Conservation (phyloP, 2,113 vertebrate genomes). For the Labrus mixtus region DNA sequence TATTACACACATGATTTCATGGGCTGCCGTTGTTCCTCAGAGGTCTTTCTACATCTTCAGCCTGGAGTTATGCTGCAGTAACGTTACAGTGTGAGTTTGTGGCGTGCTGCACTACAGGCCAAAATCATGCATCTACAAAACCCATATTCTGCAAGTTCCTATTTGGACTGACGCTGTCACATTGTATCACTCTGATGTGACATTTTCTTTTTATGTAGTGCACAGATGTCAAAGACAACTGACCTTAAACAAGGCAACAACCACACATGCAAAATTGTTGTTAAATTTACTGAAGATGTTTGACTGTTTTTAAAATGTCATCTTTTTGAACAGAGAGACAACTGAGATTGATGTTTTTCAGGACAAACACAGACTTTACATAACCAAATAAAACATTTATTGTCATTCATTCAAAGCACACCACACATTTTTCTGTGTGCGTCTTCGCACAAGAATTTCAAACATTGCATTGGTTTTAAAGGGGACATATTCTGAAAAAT, state of each 20-base stretch:
- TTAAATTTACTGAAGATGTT: background rate
- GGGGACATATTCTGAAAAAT: too few relatives aligned
- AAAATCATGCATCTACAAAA: conserved; percentile 6
- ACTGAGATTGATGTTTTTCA: background rate
- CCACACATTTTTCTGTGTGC: background rate
- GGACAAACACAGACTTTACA: background rate
- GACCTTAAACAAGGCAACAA: conserved; percentile 22
- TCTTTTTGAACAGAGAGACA: background rate
- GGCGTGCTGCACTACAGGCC: background rate
- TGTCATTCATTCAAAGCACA: background rate
- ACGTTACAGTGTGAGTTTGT: background rate
- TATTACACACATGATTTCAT: conserved; percentile 33
- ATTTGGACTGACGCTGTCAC: conserved; percentile 20
- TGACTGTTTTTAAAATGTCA: background rate
- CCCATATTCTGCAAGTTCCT: background rate
- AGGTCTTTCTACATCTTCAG: background rate
- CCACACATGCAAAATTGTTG: conserved; percentile 1
- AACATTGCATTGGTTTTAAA: too few relatives aligned
- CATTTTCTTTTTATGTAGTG: conserved; percentile 26
- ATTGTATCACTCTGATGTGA: conserved; percentile 12
- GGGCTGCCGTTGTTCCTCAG: background rate
- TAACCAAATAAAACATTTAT: too few relatives aligned
- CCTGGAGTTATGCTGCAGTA: background rate
- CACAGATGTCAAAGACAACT: conserved; percentile 23
- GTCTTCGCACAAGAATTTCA: too few relatives aligned